phyloP scores from a whole-genome alignment of 2,888 invertebrate genomes.

The Glomeris marginata region DNA sequence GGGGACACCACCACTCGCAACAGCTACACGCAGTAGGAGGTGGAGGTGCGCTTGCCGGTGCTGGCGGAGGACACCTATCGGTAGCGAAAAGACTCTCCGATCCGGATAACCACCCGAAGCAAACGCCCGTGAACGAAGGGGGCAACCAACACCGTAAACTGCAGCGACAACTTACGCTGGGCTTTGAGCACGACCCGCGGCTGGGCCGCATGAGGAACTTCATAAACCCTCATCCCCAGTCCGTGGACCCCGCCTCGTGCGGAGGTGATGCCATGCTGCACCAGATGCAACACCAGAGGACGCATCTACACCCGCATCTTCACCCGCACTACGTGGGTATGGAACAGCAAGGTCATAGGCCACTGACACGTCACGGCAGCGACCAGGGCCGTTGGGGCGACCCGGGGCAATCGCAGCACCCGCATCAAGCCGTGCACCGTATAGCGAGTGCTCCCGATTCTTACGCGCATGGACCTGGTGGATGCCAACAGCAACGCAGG shows the following conservation, averaged over 20 bases:
- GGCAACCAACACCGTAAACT: constrained; percentile 61
- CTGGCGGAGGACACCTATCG: constrained; percentile 29
- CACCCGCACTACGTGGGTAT: not conserved
- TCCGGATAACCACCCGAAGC: constrained; percentile 16
- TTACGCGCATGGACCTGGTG: constrained; percentile 24
- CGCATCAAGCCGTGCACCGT: constrained; percentile 46
- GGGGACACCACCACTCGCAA: not conserved
- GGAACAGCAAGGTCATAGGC: constrained; percentile 8
- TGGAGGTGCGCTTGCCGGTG: constrained; percentile 1
- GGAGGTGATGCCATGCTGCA: constrained; percentile 5
- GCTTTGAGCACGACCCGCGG: constrained; percentile 62
- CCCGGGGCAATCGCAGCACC: not conserved
- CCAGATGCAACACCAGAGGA: constrained; percentile 19
- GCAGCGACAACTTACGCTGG: constrained; percentile 63
- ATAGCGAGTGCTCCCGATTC: constrained; percentile 60
- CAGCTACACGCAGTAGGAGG: not conserved
- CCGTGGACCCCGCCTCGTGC: constrained; percentile 14
- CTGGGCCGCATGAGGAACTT: constrained; percentile 30
- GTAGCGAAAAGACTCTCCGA: constrained; percentile 32
- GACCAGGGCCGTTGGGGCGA: constrained; percentile 6
- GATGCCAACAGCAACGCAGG: constrained; percentile 31
- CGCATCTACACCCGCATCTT: constrained; percentile 13
- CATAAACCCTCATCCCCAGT: constrained; percentile 7
- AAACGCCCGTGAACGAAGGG: constrained; percentile 19
- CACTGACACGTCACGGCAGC: constrained; percentile 20